Evolutionary conservation across 2,888 invertebrate genomes (phyloP), one percentile per base, ranked within the genome.

Genomic region (Agrilus biguttatus): DNA sequence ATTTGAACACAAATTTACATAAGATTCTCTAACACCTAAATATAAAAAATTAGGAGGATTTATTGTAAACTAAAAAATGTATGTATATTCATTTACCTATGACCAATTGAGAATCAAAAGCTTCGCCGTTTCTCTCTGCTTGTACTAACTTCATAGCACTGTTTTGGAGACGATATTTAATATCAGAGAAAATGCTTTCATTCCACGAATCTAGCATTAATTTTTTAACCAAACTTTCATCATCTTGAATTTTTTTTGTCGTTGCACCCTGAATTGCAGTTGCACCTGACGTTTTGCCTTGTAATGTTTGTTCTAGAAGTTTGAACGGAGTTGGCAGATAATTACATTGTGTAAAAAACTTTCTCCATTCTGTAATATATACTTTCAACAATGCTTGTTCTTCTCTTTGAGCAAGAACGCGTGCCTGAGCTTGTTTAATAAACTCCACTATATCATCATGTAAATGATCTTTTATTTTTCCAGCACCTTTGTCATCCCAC

Each of bases 141-240:
- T 92, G 87, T 8, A 99, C 92, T 50, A 98, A 74, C 67, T 92
- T 90, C 93, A 98, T 96, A 3, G 97, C 97, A 53, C 95, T 93
- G 61, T 87, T 85, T 66, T 93, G 91, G 39, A 92, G 70, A 50
- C 90, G 77, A 60, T 89, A 83, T 64, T 95, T 95, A 51, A 98
- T 95, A 63, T 91, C 88, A 63, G 81, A 78, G 67, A 98, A 98
- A 59, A 98, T 97, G 62, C 87, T 89, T 62, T 87, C 84, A 70
- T 97, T 96, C 98, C 98, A 98, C 46, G 89, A 91, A 65, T 96
- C 95, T 49, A 98, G 72, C 98, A 98, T 98, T 47, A 96, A 69
- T 77, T 96, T 78, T 10, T 92, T 77, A 40, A 96, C 93, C 55
- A 93, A 81, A 66, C 89, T 90, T 57, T 93, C 93, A 53, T 93